Evolutionary conservation across 2,888 invertebrate genomes (phyloP).

Genomic region (Diplolepis rosae): DNA sequence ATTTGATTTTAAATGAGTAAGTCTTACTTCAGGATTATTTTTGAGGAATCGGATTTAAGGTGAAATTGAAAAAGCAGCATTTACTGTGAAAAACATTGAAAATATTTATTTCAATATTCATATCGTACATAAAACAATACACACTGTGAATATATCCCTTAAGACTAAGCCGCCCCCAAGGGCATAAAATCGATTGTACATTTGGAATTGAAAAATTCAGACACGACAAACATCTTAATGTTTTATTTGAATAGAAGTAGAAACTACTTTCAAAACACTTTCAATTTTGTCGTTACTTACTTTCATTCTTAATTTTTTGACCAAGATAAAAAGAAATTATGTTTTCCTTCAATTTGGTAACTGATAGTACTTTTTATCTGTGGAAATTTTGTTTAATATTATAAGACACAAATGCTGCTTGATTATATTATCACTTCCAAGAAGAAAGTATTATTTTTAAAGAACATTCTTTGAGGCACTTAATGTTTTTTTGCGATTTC

Average conservation of each 20-base stretch:
- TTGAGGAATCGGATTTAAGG: background rate
- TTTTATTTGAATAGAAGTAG: conserved; percentile 11
- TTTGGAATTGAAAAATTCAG: conserved; percentile 28
- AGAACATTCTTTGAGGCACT: conserved; percentile 19
- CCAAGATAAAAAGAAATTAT: background rate
- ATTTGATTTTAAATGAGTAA: too few species aligned
- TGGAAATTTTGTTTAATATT: background rate
- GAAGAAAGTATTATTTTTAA: conserved; percentile 1
- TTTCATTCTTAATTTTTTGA: background rate
- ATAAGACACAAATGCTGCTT: conserved; percentile 22
- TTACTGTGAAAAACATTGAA: conserved; percentile 65
- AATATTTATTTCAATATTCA: conserved; percentile 65
- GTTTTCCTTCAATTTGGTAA: conserved; percentile 1
- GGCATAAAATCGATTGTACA: conserved; percentile 28
- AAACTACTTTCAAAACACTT: conserved; percentile 12
- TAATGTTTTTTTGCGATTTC: background rate
- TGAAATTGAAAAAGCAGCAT: conserved; percentile 32
- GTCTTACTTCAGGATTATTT: too few species aligned
- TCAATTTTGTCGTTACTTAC: background rate
- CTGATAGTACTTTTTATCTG: background rate
- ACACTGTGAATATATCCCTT: conserved; percentile 64
- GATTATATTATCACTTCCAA: conserved; percentile 5
- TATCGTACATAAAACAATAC: conserved; percentile 62
- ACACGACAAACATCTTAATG: conserved; percentile 22
- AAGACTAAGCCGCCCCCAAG: conserved; percentile 48